phyloP scores from a whole-genome alignment of 2,888 invertebrate genomes.

The Eucriotettix oculatus region DNA sequence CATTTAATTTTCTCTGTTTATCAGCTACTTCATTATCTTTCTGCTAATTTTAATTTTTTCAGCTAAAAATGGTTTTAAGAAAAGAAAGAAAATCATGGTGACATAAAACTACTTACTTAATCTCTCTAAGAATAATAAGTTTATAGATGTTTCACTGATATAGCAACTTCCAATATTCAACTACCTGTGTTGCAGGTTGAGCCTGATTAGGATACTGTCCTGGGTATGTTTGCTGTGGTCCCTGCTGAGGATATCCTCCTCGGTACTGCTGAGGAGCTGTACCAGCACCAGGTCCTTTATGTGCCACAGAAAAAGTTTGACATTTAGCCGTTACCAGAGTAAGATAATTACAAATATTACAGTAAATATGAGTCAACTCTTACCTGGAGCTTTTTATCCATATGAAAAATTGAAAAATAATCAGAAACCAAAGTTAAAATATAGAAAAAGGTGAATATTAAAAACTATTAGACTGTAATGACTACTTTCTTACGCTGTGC shows the following conservation, averaged over 20 bases:
- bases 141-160: no score
- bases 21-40: no score
- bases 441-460: background rate
- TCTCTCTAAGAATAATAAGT: no score
- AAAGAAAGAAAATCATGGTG: no score
- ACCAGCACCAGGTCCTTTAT: constrained; percentile 11
- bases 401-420: background rate
- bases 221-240: constrained; percentile 42
- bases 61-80: no score
- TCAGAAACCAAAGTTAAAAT: background rate
- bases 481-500: constrained; percentile 20
- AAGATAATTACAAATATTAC: background rate
- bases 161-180: no score
- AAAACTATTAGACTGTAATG: background rate
- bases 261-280: constrained; percentile 30
- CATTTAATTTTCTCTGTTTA: no score
- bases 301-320: background rate
- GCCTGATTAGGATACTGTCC: constrained; percentile 44
- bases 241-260: constrained; percentile 42
- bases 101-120: no score
- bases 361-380: background rate
- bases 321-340: background rate
- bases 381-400: background rate
- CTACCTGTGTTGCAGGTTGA: constrained; percentile 16
- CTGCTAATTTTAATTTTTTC: no score